Percentiles rank a stretch among this genome's conserved stretches.
Conservation (phyloP, 1,140 invertebrate species). For the Drosophila equinoxialis region DNA sequence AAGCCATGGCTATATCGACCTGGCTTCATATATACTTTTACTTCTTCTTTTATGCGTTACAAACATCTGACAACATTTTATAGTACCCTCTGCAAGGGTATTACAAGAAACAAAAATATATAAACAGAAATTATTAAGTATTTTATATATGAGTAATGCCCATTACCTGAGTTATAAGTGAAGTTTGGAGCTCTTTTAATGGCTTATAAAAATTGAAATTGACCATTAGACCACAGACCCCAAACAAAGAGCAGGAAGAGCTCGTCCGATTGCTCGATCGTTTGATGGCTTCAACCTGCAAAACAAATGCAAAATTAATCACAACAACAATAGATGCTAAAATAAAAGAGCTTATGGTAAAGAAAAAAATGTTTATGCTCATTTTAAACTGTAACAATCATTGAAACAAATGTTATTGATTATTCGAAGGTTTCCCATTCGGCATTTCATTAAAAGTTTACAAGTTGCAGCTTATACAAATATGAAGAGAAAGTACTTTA, state of each 20-base stretch:
- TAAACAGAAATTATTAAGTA: slow-evolving; percentile 44
- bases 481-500: too few species aligned
- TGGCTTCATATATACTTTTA: too few species aligned
- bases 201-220: slow-evolving; percentile 65
- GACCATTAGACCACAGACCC: slow-evolving; percentile 55
- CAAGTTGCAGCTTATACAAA: too few species aligned
- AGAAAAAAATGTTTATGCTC: slow-evolving; percentile 29
- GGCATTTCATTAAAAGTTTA: background rate
- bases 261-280: background rate
- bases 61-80: too few species aligned
- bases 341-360: slow-evolving; percentile 35
- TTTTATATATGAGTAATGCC: slow-evolving; percentile 63
- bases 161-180: slow-evolving; percentile 53
- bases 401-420: slow-evolving; percentile 32
- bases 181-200: slow-evolving; percentile 53
- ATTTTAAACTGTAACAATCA: slow-evolving; percentile 70
- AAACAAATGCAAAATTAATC: slow-evolving; percentile 39
- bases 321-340: slow-evolving; percentile 34
- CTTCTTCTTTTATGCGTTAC: too few species aligned
- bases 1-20: too few species aligned
- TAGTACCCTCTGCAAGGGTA: slow-evolving; percentile 22
- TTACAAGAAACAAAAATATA: slow-evolving; percentile 1
- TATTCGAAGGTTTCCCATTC: background rate
- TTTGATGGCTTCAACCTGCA: slow-evolving; percentile 27
- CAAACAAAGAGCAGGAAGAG: slow-evolving; percentile 69